These are phyloP conservation scores for Tyrophagus putrescentiae DNA, from an alignment of 1,140 invertebrate species.

Conservation along the genomic window DNA sequence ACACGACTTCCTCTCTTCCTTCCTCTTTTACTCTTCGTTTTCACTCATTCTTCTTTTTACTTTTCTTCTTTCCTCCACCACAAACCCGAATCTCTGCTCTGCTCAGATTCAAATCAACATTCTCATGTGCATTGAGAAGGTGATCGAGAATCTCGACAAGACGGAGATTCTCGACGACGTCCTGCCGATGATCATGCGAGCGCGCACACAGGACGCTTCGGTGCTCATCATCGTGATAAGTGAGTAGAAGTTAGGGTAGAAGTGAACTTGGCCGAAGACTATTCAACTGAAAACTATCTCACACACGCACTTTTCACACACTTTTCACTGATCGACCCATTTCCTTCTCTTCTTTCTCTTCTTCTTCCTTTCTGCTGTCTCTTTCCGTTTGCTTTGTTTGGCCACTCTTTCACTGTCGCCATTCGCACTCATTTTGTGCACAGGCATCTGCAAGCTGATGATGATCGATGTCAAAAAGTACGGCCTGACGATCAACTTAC, in stretches of 20 bases:
- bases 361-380: background rate
- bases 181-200: constrained; percentile 70
- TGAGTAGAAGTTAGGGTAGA: no score
- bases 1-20: background rate
- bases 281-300: constrained; percentile 2
- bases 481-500: constrained; percentile 72
- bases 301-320: constrained; percentile 10
- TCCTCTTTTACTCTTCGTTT: background rate
- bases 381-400: background rate
- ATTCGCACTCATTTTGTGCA: no score
- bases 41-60: background rate
- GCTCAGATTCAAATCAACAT: constrained; percentile 32
- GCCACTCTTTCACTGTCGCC: no score
- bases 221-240: constrained; percentile 39
- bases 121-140: constrained; percentile 45
- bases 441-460: constrained; percentile 71
- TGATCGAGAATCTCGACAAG: constrained; percentile 66
- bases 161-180: constrained; percentile 79
- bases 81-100: no score
- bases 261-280: no score
- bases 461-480: constrained; percentile 72
- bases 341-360: constrained; percentile 5
- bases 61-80: background rate
- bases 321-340: constrained; percentile 10
- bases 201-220: constrained; percentile 63